Base-by-base conservation (phyloP, 2,888 invertebrate species). In the Camponotus fellah region DNA sequence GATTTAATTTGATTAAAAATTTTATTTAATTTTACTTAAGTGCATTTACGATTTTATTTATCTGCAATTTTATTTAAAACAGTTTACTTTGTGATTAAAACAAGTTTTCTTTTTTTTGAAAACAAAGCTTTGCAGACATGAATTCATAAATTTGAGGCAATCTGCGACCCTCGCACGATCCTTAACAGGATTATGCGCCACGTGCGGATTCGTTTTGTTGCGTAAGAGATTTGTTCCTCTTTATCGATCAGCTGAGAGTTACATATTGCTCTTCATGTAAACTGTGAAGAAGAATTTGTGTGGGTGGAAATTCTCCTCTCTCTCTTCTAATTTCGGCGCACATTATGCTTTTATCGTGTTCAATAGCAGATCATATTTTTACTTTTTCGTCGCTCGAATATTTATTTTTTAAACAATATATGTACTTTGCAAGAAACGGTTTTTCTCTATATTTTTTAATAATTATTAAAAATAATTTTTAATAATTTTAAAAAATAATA, bases 121-220 rank as follows among this genome's bases (percentile, higher is more conserved):
- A 32, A 32, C 10, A 14, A 0, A 46, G 49, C 3, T 14, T 49
- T 17, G 17, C 6, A 34, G n/a, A 4, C 8, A 12, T 72, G 10
- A 56, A 72, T 74, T 5, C 12, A 21, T 14, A 9, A 69, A 71
- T 58, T 69, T 5, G 21, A 4, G 37, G 4, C 34, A 68, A 53
- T 76, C 10, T n/a, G 21, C 12, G 17, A 76, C 40, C 32, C 77
- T 77, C 32, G 34, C 34, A 14, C 56, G 46, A 46, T 58, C n/a
- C 37, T 77, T 90, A 90, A 90, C 80, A 72, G 80, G 87, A 89
- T 90, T 90, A 88, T 21, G 58, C 17, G 17, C 71, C 76, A 86
- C 85, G 82, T 80, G 34, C 43, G 32, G n/a, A 62, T 68, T 82
- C 49, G 26, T 26, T 72, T 46, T 53, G n/a, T 69, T 49, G 56